Base-by-base conservation (phyloP, 2,888 invertebrate species). In the Melinaea marsaeus region DNA sequence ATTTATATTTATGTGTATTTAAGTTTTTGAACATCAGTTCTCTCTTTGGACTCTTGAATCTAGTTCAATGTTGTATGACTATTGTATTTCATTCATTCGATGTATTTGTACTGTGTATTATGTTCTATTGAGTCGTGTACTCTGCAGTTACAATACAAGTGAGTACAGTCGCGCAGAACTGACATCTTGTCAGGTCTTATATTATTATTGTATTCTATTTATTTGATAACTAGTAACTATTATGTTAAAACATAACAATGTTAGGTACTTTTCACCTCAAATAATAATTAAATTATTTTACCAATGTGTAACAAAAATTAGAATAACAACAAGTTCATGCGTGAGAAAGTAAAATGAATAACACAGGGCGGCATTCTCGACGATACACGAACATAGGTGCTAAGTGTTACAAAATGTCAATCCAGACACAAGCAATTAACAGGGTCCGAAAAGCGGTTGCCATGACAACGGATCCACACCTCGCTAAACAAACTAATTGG, bases 401-500 rank as follows among this genome's bases (percentile, higher is more conserved):
- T 86, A 84, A 86, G 81, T 74, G 80, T 71, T 79, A 79, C 81
- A 80, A 83, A 85, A 83, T 81, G 78, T 77, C 76, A 74, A 74
- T 71, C 77, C 72, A 72, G 75, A 72, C 73, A 73, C 75, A 74
- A 72, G 75, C 86, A 87, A 88, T 88, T 88, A 86, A 78, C 84
- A 80, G 78, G 77, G 73, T 76, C 73, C 71, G 51, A 72, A 76
- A 75, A 75, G 76, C 77, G 75, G 85, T 83, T 72, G 76, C 80
- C 77, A 81, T 81, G 76, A 79, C 79, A 79, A 83, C 84, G 78
- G 66, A 69, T 62, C 22, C 71, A 69, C 73, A 81, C 80, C 73
- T 77, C 79, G 82, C 81, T 84, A 84, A 86, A 86, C 85, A 83
- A 86, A 83, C 85, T 86, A 86, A 86, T 87, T 86, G 86, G 79